These are phyloP conservation scores for Ceratosolen solmsi DNA, from an alignment of 1,140 invertebrate genomes.

Conservation along the genomic window DNA sequence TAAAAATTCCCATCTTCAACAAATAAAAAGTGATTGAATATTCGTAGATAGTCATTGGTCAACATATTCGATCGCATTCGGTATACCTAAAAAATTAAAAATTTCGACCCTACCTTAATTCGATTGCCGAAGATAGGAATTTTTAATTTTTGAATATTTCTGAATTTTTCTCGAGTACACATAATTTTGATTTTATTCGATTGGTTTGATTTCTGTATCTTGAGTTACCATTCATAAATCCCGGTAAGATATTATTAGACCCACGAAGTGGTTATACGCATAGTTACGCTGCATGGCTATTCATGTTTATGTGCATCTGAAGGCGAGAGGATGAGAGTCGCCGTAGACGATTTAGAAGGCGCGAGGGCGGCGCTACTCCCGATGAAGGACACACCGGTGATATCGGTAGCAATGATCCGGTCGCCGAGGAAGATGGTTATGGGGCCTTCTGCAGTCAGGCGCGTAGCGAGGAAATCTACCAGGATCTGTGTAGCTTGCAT, in stretches of 20 bases:
- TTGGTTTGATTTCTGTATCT: not conserved
- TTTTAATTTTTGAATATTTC: not conserved
- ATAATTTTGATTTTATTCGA: no score
- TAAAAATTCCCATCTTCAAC: not conserved
- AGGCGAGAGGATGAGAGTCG: constrained; percentile 71
- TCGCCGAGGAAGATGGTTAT: constrained; percentile 76
- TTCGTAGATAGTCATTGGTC: no score
- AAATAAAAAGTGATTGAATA: no score
- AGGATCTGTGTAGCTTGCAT: constrained; percentile 83
- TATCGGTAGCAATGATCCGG: not conserved
- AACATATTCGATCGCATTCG: not conserved
- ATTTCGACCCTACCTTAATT: not conserved
- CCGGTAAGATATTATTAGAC: not conserved
- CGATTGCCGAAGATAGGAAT: not conserved
- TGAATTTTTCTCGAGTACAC: not conserved
- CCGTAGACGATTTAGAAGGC: constrained; percentile 65
- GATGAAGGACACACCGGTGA: constrained; percentile 34
- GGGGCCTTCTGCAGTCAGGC: constrained; percentile 79
- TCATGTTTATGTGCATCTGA: constrained; percentile 67
- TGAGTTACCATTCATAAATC: not conserved
- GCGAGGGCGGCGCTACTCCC: constrained; percentile 65
- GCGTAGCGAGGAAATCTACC: constrained; percentile 86
- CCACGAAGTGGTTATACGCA: constrained; percentile 3
- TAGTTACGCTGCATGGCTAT: constrained; percentile 65
- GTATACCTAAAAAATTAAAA: not conserved